Evolutionary conservation across 2,888 invertebrate species (phyloP).

Genomic region (Pseudolycoriella hygida): DNA sequence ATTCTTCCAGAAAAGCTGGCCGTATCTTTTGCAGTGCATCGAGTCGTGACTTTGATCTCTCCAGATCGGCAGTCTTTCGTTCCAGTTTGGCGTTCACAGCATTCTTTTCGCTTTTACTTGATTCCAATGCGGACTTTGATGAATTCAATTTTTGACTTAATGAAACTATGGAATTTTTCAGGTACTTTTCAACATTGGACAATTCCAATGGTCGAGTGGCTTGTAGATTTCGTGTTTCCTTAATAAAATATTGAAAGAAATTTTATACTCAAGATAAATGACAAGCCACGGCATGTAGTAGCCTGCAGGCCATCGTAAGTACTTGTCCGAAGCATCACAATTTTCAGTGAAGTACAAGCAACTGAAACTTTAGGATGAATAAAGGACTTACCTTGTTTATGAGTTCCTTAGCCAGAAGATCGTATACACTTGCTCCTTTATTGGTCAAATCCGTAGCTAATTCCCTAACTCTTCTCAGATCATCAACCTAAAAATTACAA

Average conservation of each 20-base stretch:
- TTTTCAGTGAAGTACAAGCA: too few relatives aligned
- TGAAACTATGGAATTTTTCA: slow-evolving; percentile 55
- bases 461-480: slow-evolving; percentile 53
- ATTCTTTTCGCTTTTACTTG: slow-evolving; percentile 73
- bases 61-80: slow-evolving; percentile 72
- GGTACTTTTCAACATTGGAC: slow-evolving; percentile 57
- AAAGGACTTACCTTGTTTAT: slow-evolving; percentile 54
- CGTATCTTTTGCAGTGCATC: slow-evolving; percentile 89
- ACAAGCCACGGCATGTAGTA: too few relatives aligned
- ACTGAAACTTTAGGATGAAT: too few relatives aligned
- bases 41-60: slow-evolving; percentile 81
- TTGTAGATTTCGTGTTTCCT: slow-evolving; percentile 62
- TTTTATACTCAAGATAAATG: too few relatives aligned
- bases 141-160: slow-evolving; percentile 53
- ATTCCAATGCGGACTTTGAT: slow-evolving; percentile 60
- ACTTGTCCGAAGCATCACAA: too few relatives aligned
- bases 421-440: slow-evolving; percentile 78
- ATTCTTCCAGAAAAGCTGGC: slow-evolving; percentile 93
- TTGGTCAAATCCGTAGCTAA: slow-evolving; percentile 83
- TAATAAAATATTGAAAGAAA: too few relatives aligned
- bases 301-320: too few relatives aligned
- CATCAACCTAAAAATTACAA: slow-evolving; percentile 25
- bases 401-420: slow-evolving; percentile 78
- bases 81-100: slow-evolving; percentile 85
- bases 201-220: slow-evolving; percentile 71